Conservation (phyloP, 1,140 invertebrate species). For the Diploscapter pachys region DNA sequence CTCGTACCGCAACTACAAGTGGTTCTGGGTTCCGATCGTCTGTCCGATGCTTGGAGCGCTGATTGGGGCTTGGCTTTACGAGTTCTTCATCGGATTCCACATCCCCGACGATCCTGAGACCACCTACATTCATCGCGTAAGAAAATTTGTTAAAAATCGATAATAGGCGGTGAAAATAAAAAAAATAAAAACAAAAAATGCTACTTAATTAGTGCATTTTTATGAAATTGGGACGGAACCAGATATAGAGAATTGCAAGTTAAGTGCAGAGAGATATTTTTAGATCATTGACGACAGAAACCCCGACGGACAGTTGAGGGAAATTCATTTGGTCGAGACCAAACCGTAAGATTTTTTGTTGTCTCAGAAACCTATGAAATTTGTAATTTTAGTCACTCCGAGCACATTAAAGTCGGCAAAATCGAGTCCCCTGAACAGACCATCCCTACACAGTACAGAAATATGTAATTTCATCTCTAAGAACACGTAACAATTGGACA, state of each 20-base stretch:
- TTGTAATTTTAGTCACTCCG: neutral
- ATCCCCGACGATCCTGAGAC: slow-evolving; percentile 33
- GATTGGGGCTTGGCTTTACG: slow-evolving; percentile 62
- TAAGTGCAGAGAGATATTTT: neutral
- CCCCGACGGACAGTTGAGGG: slow-evolving; percentile 15
- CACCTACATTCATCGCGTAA: slow-evolving; percentile 17
- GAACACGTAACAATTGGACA: no score
- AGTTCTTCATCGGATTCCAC: slow-evolving; percentile 69
- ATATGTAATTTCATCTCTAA: slow-evolving; percentile 3
- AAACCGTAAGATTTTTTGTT: slow-evolving; percentile 18
- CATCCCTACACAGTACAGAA: slow-evolving; percentile 12
- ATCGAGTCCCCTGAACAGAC: slow-evolving; percentile 8
- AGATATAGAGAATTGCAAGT: no score
- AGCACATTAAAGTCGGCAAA: slow-evolving; percentile 2
- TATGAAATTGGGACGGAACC: no score
- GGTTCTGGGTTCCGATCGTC: slow-evolving; percentile 66
- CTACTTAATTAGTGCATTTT: neutral
- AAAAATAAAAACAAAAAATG: no score
- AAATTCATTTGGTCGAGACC: slow-evolving; percentile 22
- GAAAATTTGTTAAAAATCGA: neutral
- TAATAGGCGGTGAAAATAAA: neutral
- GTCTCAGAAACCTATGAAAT: neutral
- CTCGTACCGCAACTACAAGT: slow-evolving; percentile 60
- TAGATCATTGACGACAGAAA: slow-evolving; percentile 21
- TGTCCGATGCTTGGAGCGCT: slow-evolving; percentile 64